Evolutionary conservation across 2,888 invertebrate genomes (phyloP), one percentile per base, ranked within the genome.

Genomic region (Lordiphosa andalusiaca): DNA sequence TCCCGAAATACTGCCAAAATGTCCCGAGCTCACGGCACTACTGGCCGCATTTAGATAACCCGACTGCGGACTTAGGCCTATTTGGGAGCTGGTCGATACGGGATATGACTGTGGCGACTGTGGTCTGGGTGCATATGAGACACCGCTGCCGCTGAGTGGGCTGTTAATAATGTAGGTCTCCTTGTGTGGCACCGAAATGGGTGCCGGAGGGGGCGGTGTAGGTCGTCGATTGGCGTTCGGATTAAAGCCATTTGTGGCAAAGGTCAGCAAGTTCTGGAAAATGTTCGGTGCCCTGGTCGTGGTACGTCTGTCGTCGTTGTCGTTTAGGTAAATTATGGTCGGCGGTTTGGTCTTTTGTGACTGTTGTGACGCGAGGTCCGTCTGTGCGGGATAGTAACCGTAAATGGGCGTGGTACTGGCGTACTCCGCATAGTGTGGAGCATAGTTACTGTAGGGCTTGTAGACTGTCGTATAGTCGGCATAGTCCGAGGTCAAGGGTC

Each of bases 261-360:
- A 82, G 13, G 72, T 80, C 13, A 88, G 30, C 21, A 88, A 71
- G 55, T 86, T 86, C 25, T 89, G 89, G 21, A 89, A 76, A 9
- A 88, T 71, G 40, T 85, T 84, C 1, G 89, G 87, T 2, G 68
- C 47, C 21, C 76, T 67, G 3, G 86, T 82, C 1, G 86, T 81
- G 0, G 78, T 74, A 19, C 63, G 74, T 33, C 63, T 51, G 66
- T 87, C 84, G 30, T 88, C 87, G 35, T 73, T 81, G 60, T 89
- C 87, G 57, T 85, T 75, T 2, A 89, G 55, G 62, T 88, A 89
- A 25, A 89, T 89, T 3, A 89, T 78, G 0, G 88, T 89, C 33
- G 89, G 89, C 13, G 89, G 89, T 58, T 86, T 88, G 0, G 89
- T 89, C 23, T 76, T 72, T 47, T 73, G 66, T n/a, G 58, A 33